Evolutionary conservation across 2,888 invertebrate species (phyloP).

Genomic region (Apoda limacodes): DNA sequence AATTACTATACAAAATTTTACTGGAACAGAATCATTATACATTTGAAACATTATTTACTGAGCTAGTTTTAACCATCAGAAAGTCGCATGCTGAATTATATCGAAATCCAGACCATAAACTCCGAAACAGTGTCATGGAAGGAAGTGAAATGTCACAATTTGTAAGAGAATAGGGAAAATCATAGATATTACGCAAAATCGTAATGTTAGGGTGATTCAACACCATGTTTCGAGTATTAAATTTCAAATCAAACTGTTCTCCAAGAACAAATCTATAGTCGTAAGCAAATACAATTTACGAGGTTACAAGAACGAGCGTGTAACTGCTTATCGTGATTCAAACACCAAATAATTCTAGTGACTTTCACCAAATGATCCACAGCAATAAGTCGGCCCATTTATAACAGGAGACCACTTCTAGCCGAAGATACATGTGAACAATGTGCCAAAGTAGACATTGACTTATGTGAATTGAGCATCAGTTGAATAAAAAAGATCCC

Average conservation of each 20-base stretch:
- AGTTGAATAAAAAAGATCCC: too few relatives aligned
- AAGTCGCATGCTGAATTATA: constrained; percentile 2
- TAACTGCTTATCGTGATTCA: constrained; percentile 35
- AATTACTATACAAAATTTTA: too few relatives aligned
- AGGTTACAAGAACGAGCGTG: constrained; percentile 42
- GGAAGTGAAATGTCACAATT: too few relatives aligned
- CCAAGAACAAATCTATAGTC: constrained; percentile 40
- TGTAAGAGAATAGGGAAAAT: too few relatives aligned
- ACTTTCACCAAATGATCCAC: constrained; percentile 37
- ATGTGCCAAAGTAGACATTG: too few relatives aligned
- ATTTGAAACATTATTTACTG: too few relatives aligned
- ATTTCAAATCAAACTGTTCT: constrained; percentile 47
- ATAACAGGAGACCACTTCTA: too few relatives aligned
- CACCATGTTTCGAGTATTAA: constrained; percentile 40
- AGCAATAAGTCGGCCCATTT: constrained; percentile 13
- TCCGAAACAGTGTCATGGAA: too few relatives aligned
- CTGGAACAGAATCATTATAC: too few relatives aligned
- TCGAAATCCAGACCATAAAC: too few relatives aligned
- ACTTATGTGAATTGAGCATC: too few relatives aligned
- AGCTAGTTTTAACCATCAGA: constrained; percentile 2
- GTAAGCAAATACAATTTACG: constrained; percentile 46
- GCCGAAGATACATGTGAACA: too few relatives aligned
- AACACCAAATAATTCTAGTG: constrained; percentile 33
- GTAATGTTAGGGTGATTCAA: constrained; percentile 47
- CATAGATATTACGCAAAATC: constrained; percentile 39